A percentile compares a stretch with the other conserved stretches of the same genome.
Evolutionary conservation across 2,888 invertebrate species (phyloP).

Genomic region (Tiliacea citrago): DNA sequence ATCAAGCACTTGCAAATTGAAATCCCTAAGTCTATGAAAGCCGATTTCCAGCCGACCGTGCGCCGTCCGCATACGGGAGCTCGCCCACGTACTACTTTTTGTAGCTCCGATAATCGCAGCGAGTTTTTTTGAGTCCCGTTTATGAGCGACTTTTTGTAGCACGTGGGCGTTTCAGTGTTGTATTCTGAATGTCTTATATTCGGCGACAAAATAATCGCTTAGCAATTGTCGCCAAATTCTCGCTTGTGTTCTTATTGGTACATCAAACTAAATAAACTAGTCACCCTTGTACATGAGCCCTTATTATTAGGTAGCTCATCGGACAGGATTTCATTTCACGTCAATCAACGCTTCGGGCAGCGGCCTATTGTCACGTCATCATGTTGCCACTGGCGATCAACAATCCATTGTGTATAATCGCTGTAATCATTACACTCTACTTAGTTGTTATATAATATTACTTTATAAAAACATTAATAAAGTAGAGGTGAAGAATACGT

Average conservation of each 20-base stretch:
- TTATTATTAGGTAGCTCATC: conserved; percentile 14
- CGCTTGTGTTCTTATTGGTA: background rate
- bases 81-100: no score
- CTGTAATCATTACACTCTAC: conserved; percentile 11
- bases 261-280: background rate
- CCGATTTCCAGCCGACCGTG: no score
- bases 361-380: conserved; percentile 34
- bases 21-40: no score
- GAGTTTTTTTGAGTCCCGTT: no score
- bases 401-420: conserved; percentile 19
- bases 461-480: background rate
- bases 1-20: no score
- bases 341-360: conserved; percentile 27
- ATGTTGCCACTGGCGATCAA: conserved; percentile 24
- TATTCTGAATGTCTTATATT: no score
- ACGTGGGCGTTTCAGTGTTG: no score
- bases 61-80: background rate
- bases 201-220: no score
- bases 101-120: no score
- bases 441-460: conserved; percentile 2
- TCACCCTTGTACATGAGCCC: background rate
- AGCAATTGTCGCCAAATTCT: background rate
- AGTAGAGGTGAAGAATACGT: background rate
- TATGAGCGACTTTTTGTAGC: no score
- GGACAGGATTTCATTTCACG: conserved; percentile 4